Conservation (phyloP, 2,888 invertebrate species). For the Balanococcus diminutus region DNA sequence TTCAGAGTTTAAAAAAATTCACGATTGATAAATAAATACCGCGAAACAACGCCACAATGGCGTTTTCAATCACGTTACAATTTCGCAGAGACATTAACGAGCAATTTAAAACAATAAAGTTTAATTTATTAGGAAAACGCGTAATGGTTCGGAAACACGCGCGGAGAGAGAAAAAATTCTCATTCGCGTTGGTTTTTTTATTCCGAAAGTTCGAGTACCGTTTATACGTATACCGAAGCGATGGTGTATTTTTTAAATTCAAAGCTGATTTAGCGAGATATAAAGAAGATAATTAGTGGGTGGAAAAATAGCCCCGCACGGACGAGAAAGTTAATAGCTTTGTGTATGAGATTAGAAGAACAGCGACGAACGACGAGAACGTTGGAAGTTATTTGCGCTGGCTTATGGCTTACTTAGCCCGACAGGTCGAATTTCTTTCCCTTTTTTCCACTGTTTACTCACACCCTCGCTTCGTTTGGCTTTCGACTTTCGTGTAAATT, state of each 20-base stretch:
- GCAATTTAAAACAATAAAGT: conserved; percentile 19
- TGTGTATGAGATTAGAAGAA: neutral
- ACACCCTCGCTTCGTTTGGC: neutral
- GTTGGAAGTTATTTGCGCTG: neutral
- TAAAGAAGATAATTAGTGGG: neutral
- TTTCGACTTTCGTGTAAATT: conserved; percentile 1
- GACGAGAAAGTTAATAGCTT: neutral
- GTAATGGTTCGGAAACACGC: conserved; percentile 13
- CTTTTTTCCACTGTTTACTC: neutral
- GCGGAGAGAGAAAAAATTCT: neutral
- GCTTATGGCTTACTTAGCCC: neutral
- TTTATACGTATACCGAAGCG: neutral
- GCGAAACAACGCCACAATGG: neutral
- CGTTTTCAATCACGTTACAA: conserved; percentile 12
- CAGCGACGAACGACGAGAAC: neutral
- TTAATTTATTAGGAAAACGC: conserved; percentile 2
- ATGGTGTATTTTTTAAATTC: neutral
- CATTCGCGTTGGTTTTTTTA: too few species aligned
- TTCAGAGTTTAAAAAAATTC: neutral
- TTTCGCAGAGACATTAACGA: conserved; percentile 26
- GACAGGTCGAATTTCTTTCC: neutral
- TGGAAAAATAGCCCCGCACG: neutral
- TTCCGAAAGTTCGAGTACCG: neutral
- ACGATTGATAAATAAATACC: neutral
- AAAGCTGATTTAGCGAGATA: neutral